These are phyloP conservation scores for Hylyphantes graminicola DNA, from an alignment of 1,140 invertebrate species.

Conservation along the genomic window DNA sequence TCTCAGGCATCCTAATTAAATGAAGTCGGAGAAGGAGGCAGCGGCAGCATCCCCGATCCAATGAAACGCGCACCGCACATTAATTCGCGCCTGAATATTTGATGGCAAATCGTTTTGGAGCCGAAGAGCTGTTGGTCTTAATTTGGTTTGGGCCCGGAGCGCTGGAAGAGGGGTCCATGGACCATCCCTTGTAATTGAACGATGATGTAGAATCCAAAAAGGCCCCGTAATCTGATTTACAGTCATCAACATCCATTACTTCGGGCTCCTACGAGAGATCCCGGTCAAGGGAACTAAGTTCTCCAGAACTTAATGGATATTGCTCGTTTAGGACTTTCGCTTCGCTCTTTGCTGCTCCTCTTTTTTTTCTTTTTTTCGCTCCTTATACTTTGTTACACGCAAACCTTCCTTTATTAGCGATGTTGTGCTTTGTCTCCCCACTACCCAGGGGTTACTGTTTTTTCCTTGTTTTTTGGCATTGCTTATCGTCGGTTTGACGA, in stretches of 20 bases:
- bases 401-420: slow-evolving; percentile 45
- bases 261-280: slow-evolving; percentile 45
- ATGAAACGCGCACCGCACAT: slow-evolving; percentile 59
- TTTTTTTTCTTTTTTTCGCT: background rate
- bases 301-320: slow-evolving; percentile 56
- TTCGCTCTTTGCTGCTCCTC: slow-evolving; percentile 39
- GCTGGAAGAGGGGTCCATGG: background rate
- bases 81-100: slow-evolving; percentile 62
- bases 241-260: slow-evolving; percentile 61
- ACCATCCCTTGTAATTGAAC: slow-evolving; percentile 57
- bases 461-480: slow-evolving; percentile 4
- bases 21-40: slow-evolving; percentile 50
- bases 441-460: slow-evolving; percentile 20
- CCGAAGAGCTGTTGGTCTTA: slow-evolving; percentile 61
- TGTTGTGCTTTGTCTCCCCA: slow-evolving; percentile 13
- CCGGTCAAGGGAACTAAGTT: slow-evolving; percentile 50
- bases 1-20: slow-evolving; percentile 54
- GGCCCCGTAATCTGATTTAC: slow-evolving; percentile 59
- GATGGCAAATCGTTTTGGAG: slow-evolving; percentile 58
- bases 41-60: slow-evolving; percentile 33
- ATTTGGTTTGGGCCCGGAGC: slow-evolving; percentile 46
- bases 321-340: slow-evolving; percentile 57
- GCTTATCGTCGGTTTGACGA: too few species aligned
- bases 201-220: slow-evolving; percentile 61
- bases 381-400: background rate